phyloP scores from a whole-genome alignment of 2,888 invertebrate genomes.

The Hedya salicella region DNA sequence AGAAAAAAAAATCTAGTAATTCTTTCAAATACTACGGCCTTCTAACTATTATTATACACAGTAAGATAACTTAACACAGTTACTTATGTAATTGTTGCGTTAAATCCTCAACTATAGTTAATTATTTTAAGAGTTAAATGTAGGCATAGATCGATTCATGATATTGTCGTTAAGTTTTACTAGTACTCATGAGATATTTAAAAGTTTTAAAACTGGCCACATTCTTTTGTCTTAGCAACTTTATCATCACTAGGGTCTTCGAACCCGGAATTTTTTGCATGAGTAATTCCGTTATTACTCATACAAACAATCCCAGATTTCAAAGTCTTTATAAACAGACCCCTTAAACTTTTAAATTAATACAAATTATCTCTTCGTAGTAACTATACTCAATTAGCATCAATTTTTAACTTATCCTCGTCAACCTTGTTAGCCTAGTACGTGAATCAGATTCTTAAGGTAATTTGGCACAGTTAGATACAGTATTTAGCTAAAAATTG shows the following conservation, averaged over 20 bases:
- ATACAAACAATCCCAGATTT: too few species aligned
- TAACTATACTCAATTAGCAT: too few species aligned
- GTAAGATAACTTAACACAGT: constrained; percentile 50
- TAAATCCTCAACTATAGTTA: constrained; percentile 56
- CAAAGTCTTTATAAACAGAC: too few species aligned
- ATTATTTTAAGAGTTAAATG: constrained; percentile 56
- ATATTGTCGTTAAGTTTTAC: constrained; percentile 60
- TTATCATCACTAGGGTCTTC: too few species aligned
- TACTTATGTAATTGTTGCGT: constrained; percentile 62
- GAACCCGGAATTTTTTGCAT: too few species aligned
- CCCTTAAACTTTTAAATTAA: not conserved
- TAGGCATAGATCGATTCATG: constrained; percentile 49
- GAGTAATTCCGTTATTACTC: too few species aligned
- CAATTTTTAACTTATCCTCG: too few species aligned
- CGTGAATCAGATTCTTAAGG: constrained; percentile 33
- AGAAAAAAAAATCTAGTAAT: too few species aligned
- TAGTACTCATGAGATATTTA: not conserved
- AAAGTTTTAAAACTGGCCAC: constrained; percentile 12
- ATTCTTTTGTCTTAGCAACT: not conserved
- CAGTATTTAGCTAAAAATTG: constrained; percentile 55
- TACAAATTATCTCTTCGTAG: not conserved
- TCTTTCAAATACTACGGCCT: constrained; percentile 29
- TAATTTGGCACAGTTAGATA: constrained; percentile 61
- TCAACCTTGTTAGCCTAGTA: constrained; percentile 5
- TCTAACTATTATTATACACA: constrained; percentile 55